Base-by-base conservation (phyloP, 2,888 invertebrate species). In the Timema podura region DNA sequence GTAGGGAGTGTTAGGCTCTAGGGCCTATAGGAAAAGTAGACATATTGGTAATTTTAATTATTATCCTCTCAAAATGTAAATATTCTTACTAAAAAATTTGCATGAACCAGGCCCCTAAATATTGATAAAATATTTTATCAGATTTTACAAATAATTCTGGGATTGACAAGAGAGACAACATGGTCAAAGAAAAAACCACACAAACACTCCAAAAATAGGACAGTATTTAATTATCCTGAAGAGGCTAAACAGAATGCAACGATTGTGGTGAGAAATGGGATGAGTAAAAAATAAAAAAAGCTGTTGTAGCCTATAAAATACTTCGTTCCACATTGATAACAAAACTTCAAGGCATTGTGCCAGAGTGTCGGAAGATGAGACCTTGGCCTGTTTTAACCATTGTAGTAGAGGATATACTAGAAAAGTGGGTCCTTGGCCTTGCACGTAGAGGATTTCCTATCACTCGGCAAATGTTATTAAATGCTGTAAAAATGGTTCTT, bases 211-310 rank as follows among this genome's bases (percentile, higher is more conserved):
- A n/a, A n/a, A n/a, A n/a, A n/a, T n/a, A n/a, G n/a, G n/a, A n/a
- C n/a, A n/a, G n/a, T 61, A 30, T 61, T 61, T 5, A 30, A 61
- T 44, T 61, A 61, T 61, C 45, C 61, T 1, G 61, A 61, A 30
- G 61, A n/a, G 8, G 30, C 6, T 13, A 61, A 8, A 5, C 6
- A 61, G 45, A 61, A 61, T 9, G 30, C 61, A n/a, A 30, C 45
- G 11, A 11, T 44, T 44, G 61, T 45, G 2, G 61, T 61, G 44
- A 9, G 30, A 11, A 61, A 61, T 61, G 61, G 61, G 11, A 61
- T 61, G 61, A 61, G 61, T 13, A 61, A 61, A n/a, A n/a, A n/a
- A n/a, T n/a, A n/a, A 61, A 61, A 61, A 10, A 61, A 61, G 61
- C 16, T 9, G 61, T 11, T 10, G 6, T 30, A 61, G 8, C 61